Evolutionary conservation across 1,140 invertebrate species (phyloP).

Genomic region (Magallana ariakensis): DNA sequence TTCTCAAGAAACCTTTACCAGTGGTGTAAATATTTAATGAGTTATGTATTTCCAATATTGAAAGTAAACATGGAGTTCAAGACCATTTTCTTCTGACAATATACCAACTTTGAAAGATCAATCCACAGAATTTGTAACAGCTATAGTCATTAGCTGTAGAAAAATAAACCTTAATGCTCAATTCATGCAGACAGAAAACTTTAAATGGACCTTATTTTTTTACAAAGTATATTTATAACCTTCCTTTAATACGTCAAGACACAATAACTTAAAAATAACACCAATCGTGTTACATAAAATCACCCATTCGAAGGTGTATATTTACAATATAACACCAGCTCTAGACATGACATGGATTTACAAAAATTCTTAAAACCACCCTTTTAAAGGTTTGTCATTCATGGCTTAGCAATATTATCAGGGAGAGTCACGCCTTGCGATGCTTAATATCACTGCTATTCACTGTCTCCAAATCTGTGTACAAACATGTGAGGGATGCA

Average conservation of each 20-base stretch:
- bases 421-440: conserved; percentile 11
- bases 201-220: not conserved
- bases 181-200: not conserved
- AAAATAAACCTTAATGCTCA: no score
- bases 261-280: not conserved
- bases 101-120: no score
- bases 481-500: not conserved
- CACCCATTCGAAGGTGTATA: not conserved
- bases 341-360: not conserved
- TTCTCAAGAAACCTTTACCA: not conserved
- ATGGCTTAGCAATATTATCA: not conserved
- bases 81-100: not conserved
- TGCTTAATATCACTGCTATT: not conserved
- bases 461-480: not conserved
- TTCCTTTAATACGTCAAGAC: not conserved
- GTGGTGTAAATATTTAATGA: conserved; percentile 20
- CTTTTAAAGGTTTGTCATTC: not conserved
- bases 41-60: conserved; percentile 20
- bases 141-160: no score
- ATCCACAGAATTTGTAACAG: no score
- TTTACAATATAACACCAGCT: not conserved
- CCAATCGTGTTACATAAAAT: not conserved
- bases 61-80: conserved; percentile 8
- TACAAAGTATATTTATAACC: not conserved
- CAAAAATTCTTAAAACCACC: not conserved